Base-by-base conservation (phyloP, 2,797 vertebrate genomes). In the Ataeniobius toweri region DNA sequence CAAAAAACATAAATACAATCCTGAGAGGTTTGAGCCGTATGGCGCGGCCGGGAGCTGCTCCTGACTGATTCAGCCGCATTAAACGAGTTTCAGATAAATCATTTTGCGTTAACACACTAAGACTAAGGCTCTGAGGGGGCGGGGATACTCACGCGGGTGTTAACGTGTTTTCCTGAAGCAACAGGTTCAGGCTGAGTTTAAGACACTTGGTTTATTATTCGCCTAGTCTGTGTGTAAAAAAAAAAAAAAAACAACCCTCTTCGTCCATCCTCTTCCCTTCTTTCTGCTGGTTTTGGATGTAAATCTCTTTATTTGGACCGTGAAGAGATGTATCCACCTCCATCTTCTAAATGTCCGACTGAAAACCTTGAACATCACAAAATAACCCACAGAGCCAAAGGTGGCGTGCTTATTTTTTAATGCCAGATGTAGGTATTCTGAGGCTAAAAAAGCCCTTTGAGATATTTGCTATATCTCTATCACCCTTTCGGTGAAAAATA, bases 181-280 rank as follows among this genome's bases (percentile, higher is more conserved):
- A 36, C 71, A 58, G 26, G 72, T 83, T 76, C 61, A 80, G 77
- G 0, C 61, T 69, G 61, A 65, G 76, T 61, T 41, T 61, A 16
- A 3, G 48, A 50, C 10, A 3, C 9, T 50, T 12, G 48, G 48
- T 50, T 50, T 2, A 10, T 12, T 12, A 50, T 13, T 50, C 10
- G 9, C 12, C 48, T 50, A 13, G 1, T 50, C 10, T 12, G 48
- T 50, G 48, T 50, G 13, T 50, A 12, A 44, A 44, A 44, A 44
- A 44, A 44, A 44, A 44, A 44, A 44, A 44, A 9, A 44, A 44
- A 44, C 44, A 44, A 44, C 44, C 44, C 44, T 44, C 12, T 48
- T 48, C 46, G 10, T 48, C 36, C 36, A 36, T 36, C 10, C 46
- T 10, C 10, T 48, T 48, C 46, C 0, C 46, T 12, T 48, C 10